These are phyloP conservation scores for Smithornis capensis DNA, from an alignment of 2,113 vertebrate species.

Conservation along the genomic window DNA sequence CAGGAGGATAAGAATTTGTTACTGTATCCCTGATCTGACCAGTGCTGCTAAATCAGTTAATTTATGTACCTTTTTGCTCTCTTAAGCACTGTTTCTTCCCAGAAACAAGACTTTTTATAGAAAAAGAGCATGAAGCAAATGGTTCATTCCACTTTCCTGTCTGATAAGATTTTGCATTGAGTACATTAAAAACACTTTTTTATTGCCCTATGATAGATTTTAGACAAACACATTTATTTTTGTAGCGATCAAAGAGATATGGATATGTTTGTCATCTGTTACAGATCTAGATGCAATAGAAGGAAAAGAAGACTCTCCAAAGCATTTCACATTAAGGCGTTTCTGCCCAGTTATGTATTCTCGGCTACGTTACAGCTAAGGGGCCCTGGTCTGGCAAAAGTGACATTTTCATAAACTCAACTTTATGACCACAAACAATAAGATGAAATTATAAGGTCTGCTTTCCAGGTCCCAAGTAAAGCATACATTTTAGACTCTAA, in stretches of 20 bases:
- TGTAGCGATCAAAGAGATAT: slow-evolving; percentile 39
- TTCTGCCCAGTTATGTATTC: neutral
- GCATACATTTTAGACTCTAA: neutral
- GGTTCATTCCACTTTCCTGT: neutral
- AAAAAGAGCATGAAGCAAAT: neutral
- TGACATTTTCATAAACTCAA: neutral
- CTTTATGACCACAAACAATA: neutral
- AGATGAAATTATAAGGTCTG: neutral
- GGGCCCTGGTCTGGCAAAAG: neutral
- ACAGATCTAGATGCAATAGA: neutral
- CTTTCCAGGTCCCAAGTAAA: neutral
- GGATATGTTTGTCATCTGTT: slow-evolving; percentile 23
- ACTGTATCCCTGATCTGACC: neutral
- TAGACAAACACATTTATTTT: slow-evolving; percentile 33
- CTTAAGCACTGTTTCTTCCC: neutral
- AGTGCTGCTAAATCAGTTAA: slow-evolving; percentile 11
- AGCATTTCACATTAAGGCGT: neutral
- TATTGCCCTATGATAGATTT: slow-evolving; percentile 36
- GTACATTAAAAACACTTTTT: slow-evolving; percentile 31
- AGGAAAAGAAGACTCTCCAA: neutral
- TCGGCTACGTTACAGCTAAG: neutral
- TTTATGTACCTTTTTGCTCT: slow-evolving; percentile 18
- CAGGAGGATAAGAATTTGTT: neutral
- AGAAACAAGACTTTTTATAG: slow-evolving; percentile 28
- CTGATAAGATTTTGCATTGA: slow-evolving; percentile 36